Percentiles rank a stretch among this genome's conserved stretches.
These are phyloP conservation scores for Heliconius aoede DNA, from an alignment of 2,888 invertebrate species.

Conservation along the genomic window DNA sequence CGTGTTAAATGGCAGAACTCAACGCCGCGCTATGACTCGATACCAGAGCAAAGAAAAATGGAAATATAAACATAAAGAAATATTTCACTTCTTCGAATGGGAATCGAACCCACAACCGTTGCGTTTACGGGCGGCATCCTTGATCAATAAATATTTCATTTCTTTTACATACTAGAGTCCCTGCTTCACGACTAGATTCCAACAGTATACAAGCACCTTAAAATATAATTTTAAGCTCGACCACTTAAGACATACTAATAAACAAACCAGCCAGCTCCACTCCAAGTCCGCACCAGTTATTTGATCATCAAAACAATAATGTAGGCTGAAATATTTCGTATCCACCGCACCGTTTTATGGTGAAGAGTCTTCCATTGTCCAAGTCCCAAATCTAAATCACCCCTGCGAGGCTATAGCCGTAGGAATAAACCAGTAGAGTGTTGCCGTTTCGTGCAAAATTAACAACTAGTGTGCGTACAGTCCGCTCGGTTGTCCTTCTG, in stretches of 20 bases:
- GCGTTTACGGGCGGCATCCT: no score
- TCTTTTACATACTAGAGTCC: no score
- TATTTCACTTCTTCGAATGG: no score
- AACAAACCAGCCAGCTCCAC: neutral
- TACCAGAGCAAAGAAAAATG: no score
- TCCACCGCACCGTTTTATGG: slow-evolving; percentile 54
- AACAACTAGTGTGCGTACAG: slow-evolving; percentile 60
- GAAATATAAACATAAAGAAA: no score
- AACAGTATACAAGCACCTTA: neutral
- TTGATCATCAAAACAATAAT: slow-evolving; percentile 40
- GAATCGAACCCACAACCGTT: no score
- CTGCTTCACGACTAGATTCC: no score
- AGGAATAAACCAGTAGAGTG: slow-evolving; percentile 67
- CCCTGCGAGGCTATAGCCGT: slow-evolving; percentile 54
- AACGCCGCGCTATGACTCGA: no score
- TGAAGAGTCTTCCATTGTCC: slow-evolving; percentile 55
- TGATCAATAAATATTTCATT: no score
- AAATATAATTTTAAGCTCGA: neutral
- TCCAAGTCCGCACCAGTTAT: slow-evolving; percentile 3
- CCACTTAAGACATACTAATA: neutral
- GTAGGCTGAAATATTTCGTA: slow-evolving; percentile 40
- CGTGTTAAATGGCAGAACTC: no score
- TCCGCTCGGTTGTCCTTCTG: slow-evolving; percentile 52
- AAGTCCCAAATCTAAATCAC: slow-evolving; percentile 58
- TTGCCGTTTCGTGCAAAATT: slow-evolving; percentile 67